phyloP scores from a whole-genome alignment of 2,888 invertebrate species.

The Hydrotaea cyrtoneurina region DNA sequence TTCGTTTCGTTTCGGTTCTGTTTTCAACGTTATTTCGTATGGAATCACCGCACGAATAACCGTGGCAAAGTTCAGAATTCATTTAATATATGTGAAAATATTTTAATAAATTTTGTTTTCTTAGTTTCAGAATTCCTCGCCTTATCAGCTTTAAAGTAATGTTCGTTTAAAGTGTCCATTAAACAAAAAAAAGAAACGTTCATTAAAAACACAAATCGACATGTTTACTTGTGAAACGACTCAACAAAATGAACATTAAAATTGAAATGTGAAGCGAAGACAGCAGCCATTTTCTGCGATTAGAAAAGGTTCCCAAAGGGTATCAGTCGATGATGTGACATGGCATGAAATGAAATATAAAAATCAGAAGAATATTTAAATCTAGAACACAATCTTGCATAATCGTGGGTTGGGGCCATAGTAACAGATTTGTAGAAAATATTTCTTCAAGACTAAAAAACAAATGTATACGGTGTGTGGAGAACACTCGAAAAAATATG shows the following conservation, averaged over 20 bases:
- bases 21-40: neutral
- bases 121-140: constrained; percentile 38
- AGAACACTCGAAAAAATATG: neutral
- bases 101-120: constrained; percentile 40
- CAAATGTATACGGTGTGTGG: too few species aligned
- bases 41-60: constrained; percentile 3
- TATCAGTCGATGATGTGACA: constrained; percentile 33
- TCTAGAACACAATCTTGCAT: constrained; percentile 37
- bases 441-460: neutral
- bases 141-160: constrained; percentile 42
- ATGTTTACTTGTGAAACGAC: neutral
- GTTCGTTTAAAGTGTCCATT: constrained; percentile 24
- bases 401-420: neutral
- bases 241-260: neutral
- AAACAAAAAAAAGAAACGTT: too few species aligned
- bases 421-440: neutral
- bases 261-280: constrained; percentile 17
- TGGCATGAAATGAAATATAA: neutral
- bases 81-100: constrained; percentile 43
- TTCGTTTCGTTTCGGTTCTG: neutral
- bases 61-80: constrained; percentile 52
- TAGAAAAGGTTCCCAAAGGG: constrained; percentile 64
- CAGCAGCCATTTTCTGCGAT: constrained; percentile 39
- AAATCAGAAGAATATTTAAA: neutral
- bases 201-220: constrained; percentile 30